These are phyloP conservation scores for Myotis davidii DNA, from an alignment of 2,113 vertebrate genomes.

Conservation along the genomic window DNA sequence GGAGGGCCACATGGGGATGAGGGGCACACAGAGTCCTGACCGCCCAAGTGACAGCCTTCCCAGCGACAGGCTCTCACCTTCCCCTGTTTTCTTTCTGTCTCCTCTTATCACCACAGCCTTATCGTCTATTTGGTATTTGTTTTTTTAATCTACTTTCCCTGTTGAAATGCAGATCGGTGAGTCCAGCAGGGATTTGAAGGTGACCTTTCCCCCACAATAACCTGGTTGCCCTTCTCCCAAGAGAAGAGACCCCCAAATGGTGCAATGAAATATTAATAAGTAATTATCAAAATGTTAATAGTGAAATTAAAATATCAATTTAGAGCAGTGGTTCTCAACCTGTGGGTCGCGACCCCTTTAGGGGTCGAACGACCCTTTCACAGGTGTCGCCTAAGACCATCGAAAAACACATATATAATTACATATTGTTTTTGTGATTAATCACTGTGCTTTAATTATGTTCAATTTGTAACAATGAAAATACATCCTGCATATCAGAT, in stretches of 20 bases:
- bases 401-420: no score
- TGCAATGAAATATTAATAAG: neutral
- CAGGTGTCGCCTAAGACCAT: no score
- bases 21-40: neutral
- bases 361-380: no score
- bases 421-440: no score
- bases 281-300: neutral
- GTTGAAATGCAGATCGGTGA: neutral
- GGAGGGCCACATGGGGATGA: neutral
- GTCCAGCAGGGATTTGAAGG: neutral
- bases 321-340: neutral
- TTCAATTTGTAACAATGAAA: no score
- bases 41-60: neutral
- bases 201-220: neutral
- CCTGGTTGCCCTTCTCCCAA: neutral
- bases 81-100: neutral
- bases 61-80: fast-evolving
- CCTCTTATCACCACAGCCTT: neutral
- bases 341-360: no score
- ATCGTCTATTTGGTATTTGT: neutral
- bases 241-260: neutral
- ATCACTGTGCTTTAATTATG: no score
- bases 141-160: neutral
- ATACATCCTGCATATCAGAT: no score
- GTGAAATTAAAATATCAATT: neutral